Evolutionary conservation across 2,888 invertebrate genomes (phyloP).

Genomic region (Ephialtes manifestator): DNA sequence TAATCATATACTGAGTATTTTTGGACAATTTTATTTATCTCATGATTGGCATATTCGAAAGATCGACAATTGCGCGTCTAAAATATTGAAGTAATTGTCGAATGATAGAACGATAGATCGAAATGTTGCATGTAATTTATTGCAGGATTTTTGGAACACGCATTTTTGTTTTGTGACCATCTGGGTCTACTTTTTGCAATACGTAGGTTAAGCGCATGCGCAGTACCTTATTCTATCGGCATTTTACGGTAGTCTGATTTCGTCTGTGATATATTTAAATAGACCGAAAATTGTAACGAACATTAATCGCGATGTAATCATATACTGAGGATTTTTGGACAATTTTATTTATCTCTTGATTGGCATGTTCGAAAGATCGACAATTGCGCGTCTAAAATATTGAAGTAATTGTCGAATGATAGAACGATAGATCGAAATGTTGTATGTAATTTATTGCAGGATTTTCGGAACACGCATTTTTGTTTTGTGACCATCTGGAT

Average conservation of each 20-base stretch:
- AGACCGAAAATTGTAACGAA: not conserved
- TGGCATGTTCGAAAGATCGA: not conserved
- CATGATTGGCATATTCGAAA: too few relatives aligned
- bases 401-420: not conserved
- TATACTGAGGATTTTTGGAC: too few relatives aligned
- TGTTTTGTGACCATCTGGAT: not conserved
- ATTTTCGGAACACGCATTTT: not conserved
- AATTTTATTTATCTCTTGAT: too few relatives aligned
- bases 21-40: constrained; percentile 12
- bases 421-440: not conserved
- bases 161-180: not conserved
- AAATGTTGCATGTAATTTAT: not conserved
- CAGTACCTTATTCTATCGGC: constrained; percentile 45
- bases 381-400: too few relatives aligned
- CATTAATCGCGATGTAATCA: constrained; percentile 9
- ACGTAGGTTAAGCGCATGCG: constrained; percentile 61
- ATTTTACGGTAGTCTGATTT: constrained; percentile 37
- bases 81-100: not conserved
- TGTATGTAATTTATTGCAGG: not conserved
- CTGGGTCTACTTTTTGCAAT: not conserved
- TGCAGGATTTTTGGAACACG: not conserved
- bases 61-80: not conserved
- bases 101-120: not conserved
- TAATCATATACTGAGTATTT: not conserved
- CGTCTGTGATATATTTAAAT: constrained; percentile 43